A percentile compares a stretch with the other conserved stretches of the same genome.
Evolutionary conservation across 2,888 invertebrate genomes (phyloP).

Genomic region (Sceliomorpha sp.): DNA sequence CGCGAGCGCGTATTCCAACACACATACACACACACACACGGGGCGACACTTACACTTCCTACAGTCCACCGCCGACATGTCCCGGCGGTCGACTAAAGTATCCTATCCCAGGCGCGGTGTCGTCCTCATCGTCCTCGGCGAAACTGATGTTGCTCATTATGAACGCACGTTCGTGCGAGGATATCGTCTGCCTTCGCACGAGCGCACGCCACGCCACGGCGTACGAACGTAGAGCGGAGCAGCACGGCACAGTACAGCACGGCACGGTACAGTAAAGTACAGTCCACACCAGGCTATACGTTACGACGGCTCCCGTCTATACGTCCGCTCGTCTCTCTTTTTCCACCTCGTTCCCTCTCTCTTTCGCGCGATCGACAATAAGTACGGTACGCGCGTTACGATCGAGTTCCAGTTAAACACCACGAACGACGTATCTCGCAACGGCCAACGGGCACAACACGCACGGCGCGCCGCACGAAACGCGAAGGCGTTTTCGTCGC

Average conservation of each 20-base stretch:
- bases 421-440: too few relatives aligned
- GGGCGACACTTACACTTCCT: constrained; percentile 10
- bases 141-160: constrained; percentile 4
- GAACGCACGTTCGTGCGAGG: constrained; percentile 2
- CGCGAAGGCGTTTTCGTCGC: too few relatives aligned
- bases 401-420: constrained; percentile 10
- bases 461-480: too few relatives aligned
- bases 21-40: too few relatives aligned
- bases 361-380: constrained; percentile 7
- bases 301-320: too few relatives aligned
- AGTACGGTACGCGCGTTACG: constrained; percentile 9
- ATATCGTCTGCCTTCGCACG: not conserved
- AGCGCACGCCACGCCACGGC: not conserved
- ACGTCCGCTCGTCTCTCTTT: too few relatives aligned
- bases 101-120: constrained; percentile 48
- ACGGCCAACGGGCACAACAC: too few relatives aligned
- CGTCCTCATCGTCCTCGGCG: constrained; percentile 25
- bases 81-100: constrained; percentile 43
- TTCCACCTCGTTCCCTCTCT: constrained; percentile 18
- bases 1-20: too few relatives aligned
- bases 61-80: constrained; percentile 25
- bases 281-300: too few relatives aligned
- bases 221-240: too few relatives aligned
- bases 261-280: constrained; percentile 18
- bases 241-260: constrained; percentile 39